These are phyloP conservation scores for Creontiades dilutus DNA, from an alignment of 2,888 invertebrate genomes.

Conservation along the genomic window DNA sequence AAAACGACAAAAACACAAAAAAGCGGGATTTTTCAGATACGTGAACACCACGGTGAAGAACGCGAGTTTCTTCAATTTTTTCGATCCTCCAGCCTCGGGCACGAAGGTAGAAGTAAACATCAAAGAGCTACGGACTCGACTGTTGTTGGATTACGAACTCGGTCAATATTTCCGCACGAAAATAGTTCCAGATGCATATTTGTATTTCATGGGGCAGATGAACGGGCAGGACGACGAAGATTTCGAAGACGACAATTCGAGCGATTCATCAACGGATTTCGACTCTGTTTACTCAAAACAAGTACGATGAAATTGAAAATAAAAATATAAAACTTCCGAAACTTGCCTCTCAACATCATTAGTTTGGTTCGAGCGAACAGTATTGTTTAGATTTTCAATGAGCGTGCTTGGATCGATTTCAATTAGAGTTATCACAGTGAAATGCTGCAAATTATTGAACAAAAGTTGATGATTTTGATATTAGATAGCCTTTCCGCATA, in stretches of 20 bases:
- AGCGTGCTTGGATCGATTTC: too few relatives aligned
- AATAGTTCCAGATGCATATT: background rate
- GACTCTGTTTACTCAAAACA: background rate
- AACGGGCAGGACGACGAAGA: background rate
- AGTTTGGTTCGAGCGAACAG: too few relatives aligned
- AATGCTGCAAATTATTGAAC: too few relatives aligned
- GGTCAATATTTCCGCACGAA: slow-evolving; percentile 2
- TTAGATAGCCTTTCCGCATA: too few relatives aligned
- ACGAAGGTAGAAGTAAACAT: background rate
- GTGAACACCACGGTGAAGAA: slow-evolving; percentile 96
- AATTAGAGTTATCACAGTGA: too few relatives aligned
- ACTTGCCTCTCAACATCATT: too few relatives aligned
- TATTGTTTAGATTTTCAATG: too few relatives aligned
- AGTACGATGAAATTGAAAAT: background rate
- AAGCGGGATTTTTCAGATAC: slow-evolving; percentile 93
- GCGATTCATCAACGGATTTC: background rate
- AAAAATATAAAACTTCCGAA: background rate
- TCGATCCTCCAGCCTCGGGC: slow-evolving; percentile 86
- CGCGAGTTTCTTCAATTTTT: slow-evolving; percentile 99
- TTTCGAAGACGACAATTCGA: slow-evolving; percentile 16
- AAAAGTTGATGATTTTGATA: too few relatives aligned
- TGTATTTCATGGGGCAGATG: background rate
- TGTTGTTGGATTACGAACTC: background rate
- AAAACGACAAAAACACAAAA: slow-evolving; percentile 99
- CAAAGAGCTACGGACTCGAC: background rate